Evolutionary conservation across 1,140 invertebrate genomes (phyloP), one percentile per base, ranked within the genome.

Genomic region (Habropoda laboriosa): DNA sequence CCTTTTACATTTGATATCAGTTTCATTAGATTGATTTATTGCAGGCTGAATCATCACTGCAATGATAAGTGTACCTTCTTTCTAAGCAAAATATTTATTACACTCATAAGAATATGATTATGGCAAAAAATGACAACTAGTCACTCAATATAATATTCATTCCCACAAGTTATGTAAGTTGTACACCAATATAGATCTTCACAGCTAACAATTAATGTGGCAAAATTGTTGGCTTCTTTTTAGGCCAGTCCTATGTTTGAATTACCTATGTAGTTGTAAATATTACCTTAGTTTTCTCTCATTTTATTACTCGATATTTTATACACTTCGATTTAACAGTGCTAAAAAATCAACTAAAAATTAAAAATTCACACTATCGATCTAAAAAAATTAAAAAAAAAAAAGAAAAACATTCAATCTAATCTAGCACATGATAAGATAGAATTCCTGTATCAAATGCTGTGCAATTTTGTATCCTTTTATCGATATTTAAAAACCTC

Each of bases 121-220:
- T 79, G 66, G 64, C 47, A 82, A 79, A 81, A 82, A 82, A 68
- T 81, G 74, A 84, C 57, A 88, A 79, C 68, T 86, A 87, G 67
- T 80, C 80, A 60, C 77, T 88, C 73, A 61, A 67, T 60, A 71
- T 67, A 61, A 84, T 68, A 77, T 87, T 84, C 84, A 88, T 87
- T 87, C 80, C 63, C 72, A 86, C 80, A 81, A 86, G 58, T 87
- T 79, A 83, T 72, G 72, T 51, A 81, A 86, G 51, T 86, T 79
- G 83, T 77, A 86, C 55, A 77, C 66, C 67, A 79, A 79, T 32
- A 70, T 5, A 64, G 30, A 74, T 81, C 32, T 71, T 74, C 67
- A 53, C 60, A 35, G 79, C 30, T 81, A 81, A 79, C 67, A 86
- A 80, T 86, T 71, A 82, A 61, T 70, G 72, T 73, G 58, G 57